These are phyloP conservation scores for Sebastes hubbsi DNA, from an alignment of 2,797 vertebrate species.

Conservation along the genomic window DNA sequence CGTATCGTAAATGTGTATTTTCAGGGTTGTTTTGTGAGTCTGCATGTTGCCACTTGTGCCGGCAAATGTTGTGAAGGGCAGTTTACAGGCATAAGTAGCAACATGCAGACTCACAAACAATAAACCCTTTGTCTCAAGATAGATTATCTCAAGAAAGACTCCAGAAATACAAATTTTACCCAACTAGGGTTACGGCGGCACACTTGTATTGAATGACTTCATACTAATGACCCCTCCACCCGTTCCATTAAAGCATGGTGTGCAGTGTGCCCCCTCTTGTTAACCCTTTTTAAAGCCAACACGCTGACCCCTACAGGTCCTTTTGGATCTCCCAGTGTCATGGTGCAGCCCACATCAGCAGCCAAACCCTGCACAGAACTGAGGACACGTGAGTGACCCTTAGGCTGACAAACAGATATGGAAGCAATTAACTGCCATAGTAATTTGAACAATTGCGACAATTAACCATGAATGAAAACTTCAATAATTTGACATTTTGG, in stretches of 20 bases:
- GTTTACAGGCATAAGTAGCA: neutral
- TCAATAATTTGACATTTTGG: neutral
- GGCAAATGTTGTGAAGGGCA: too few relatives aligned
- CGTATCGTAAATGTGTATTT: neutral
- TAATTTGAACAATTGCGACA: neutral
- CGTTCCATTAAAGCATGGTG: constrained; percentile 65
- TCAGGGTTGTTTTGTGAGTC: neutral
- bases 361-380: constrained; percentile 85
- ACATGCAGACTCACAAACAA: neutral
- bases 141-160: neutral
- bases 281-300: constrained; percentile 46
- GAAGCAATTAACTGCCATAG: neutral
- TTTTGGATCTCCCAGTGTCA: constrained; percentile 87
- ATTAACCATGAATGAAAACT: neutral
- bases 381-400: constrained; percentile 83
- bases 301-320: constrained; percentile 78
- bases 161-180: neutral
- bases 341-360: constrained; percentile 83
- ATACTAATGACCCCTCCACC: neutral
- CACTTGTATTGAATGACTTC: neutral
- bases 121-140: neutral
- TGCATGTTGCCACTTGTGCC: neutral
- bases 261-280: constrained; percentile 40
- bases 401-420: neutral
- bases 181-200: neutral